phyloP scores from a whole-genome alignment of 1,140 invertebrate genomes.

The Brevipalpus yothersi region DNA sequence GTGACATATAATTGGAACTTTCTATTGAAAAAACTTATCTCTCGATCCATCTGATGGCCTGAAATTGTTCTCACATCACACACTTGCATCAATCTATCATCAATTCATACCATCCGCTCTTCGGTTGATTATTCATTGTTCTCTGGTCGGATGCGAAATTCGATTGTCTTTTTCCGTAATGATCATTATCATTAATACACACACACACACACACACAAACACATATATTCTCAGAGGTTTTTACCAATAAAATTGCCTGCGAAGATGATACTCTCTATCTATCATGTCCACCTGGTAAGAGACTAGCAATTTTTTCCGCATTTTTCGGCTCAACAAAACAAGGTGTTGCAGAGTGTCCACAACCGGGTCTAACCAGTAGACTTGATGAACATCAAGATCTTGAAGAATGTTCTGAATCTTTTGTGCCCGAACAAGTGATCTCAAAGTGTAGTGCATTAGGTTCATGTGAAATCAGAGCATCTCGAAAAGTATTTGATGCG shows the following conservation, averaged over 20 bases:
- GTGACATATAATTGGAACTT: too few species aligned
- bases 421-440: conserved; percentile 12
- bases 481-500: conserved; percentile 11
- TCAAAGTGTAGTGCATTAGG: conserved; percentile 10
- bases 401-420: conserved; percentile 11
- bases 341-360: conserved; percentile 63
- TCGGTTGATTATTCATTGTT: too few species aligned
- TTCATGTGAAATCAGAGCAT: conserved; percentile 11
- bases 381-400: neutral
- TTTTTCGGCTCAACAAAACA: conserved; percentile 65
- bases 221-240: conserved; percentile 42
- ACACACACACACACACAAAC: neutral
- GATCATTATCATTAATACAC: neutral
- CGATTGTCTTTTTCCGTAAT: too few species aligned
- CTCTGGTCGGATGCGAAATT: too few species aligned
- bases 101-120: too few species aligned
- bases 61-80: too few species aligned
- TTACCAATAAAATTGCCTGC: conserved; percentile 65
- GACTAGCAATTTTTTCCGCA: conserved; percentile 69
- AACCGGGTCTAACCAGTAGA: conserved; percentile 33
- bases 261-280: conserved; percentile 55
- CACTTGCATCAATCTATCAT: too few species aligned
- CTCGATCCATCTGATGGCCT: too few species aligned
- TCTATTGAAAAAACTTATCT: too few species aligned
- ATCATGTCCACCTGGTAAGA: conserved; percentile 23